phyloP scores from a whole-genome alignment of 2,797 vertebrate species.

The Hyperoplus immaculatus region DNA sequence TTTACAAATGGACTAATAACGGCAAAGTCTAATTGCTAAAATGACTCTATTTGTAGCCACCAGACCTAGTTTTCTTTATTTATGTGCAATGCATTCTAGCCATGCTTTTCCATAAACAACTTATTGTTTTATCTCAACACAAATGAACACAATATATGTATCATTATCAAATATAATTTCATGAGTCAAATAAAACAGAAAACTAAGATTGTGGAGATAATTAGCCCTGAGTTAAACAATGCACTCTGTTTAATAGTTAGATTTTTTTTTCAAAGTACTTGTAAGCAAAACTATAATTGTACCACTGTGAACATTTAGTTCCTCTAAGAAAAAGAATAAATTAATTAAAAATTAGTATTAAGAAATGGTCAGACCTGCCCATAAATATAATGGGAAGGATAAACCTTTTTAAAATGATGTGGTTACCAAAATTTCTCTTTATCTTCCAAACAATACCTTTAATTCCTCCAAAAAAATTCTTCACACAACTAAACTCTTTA shows the following conservation, averaged over 20 bases:
- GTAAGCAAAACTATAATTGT: slow-evolving; percentile 67
- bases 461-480: too few species aligned
- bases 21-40: slow-evolving; percentile 31
- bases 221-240: slow-evolving; percentile 61
- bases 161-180: background rate
- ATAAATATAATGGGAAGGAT: too few species aligned
- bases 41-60: slow-evolving; percentile 32
- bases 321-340: slow-evolving; percentile 17
- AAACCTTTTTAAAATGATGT: too few species aligned
- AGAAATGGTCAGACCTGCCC: too few species aligned
- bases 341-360: too few species aligned
- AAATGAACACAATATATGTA: slow-evolving; percentile 10
- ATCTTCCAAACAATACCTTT: too few species aligned
- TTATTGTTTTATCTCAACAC: background rate
- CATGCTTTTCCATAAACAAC: background rate
- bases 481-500: too few species aligned
- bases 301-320: slow-evolving; percentile 36
- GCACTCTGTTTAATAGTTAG: slow-evolving; percentile 43
- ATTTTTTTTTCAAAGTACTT: background rate
- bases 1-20: slow-evolving; percentile 46
- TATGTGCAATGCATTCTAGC: slow-evolving; percentile 9
- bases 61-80: slow-evolving; percentile 2
- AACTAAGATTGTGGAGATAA: slow-evolving; percentile 18
- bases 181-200: slow-evolving; percentile 28
- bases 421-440: too few species aligned